phyloP scores from a whole-genome alignment of 2,888 invertebrate genomes.

The Acutogordius australiensis region DNA sequence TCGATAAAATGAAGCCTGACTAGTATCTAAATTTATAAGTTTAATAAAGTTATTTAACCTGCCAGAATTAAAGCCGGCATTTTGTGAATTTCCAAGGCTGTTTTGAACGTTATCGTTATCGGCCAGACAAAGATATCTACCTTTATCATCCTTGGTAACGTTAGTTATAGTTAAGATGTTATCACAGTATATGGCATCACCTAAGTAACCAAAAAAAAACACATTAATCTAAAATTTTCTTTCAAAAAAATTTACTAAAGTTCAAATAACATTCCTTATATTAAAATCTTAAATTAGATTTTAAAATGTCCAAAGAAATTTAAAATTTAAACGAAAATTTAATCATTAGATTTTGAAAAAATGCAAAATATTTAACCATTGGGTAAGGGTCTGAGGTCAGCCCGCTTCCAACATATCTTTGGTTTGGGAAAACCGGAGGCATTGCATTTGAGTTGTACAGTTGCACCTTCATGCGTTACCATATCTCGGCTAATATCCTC shows the following conservation, averaged over 20 bases:
- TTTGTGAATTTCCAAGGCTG: background rate
- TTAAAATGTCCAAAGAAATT: background rate
- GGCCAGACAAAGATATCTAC: background rate
- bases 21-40: no score
- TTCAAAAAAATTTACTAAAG: no score
- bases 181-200: background rate
- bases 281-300: background rate
- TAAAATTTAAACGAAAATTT: no score
- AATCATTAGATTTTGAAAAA: no score
- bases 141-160: background rate
- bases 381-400: background rate
- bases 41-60: no score
- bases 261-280: no score
- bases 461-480: background rate
- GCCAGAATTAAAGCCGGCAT: no score
- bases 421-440: slow-evolving; percentile 10
- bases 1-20: no score
- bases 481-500: background rate
- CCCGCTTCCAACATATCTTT: slow-evolving; percentile 6
- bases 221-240: no score
- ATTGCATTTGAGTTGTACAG: background rate
- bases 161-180: background rate
- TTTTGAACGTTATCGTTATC: background rate
- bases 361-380: background rate
- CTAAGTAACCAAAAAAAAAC: background rate